Percentiles rank a stretch among this genome's conserved stretches.
Evolutionary conservation across 64 coral and sea anemone species (phyloP).

Genomic region (Stylophora pistillata): DNA sequence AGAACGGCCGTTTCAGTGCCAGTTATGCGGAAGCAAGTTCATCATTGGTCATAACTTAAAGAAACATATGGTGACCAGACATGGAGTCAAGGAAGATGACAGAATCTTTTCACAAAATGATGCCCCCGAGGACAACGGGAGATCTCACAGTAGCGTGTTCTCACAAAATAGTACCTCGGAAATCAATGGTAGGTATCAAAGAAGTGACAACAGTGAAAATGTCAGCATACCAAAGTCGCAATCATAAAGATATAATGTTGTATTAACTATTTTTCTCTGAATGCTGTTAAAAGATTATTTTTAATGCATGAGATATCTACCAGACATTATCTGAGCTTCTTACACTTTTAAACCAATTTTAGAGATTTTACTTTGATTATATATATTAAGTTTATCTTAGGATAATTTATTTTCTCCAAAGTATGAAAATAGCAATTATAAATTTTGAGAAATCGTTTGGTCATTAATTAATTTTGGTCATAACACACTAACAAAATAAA

Average conservation of each 20-base stretch:
- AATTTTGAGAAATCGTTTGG: no score
- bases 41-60: slow-evolving; percentile 89
- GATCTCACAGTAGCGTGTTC: neutral
- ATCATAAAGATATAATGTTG: neutral
- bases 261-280: neutral
- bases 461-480: no score
- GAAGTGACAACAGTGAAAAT: neutral
- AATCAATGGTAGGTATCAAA: neutral
- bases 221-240: neutral
- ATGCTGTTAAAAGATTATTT: no score
- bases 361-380: no score
- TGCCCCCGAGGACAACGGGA: neutral
- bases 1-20: slow-evolving; percentile 86
- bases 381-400: no score
- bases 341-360: no score
- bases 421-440: no score
- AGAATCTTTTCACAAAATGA: slow-evolving; percentile 23
- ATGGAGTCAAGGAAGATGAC: slow-evolving; percentile 56
- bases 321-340: no score
- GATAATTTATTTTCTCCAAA: no score
- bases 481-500: no score
- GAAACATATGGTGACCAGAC: slow-evolving; percentile 89
- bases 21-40: slow-evolving; percentile 89
- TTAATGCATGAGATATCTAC: no score
- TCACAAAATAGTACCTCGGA: slow-evolving; percentile 7